phyloP scores from a whole-genome alignment of 2,113 vertebrate genomes.

The Bostrychus sinensis region DNA sequence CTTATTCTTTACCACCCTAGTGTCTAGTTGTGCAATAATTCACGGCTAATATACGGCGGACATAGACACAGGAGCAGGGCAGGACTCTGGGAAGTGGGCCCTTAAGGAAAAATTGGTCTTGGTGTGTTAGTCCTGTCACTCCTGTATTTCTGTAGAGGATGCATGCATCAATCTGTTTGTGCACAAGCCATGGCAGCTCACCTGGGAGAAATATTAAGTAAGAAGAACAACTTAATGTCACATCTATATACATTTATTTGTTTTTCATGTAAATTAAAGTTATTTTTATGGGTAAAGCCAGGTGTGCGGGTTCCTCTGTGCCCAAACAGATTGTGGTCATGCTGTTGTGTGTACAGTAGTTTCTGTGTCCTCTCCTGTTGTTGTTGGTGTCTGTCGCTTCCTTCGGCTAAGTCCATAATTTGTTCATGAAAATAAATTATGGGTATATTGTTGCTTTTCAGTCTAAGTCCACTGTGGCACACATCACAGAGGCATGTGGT shows the following conservation, averaged over 20 bases:
- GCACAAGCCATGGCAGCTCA: conserved; percentile 25
- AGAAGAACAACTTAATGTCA: too few species aligned
- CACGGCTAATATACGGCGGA: not conserved
- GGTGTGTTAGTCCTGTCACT: conserved; percentile 27
- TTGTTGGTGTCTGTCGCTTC: conserved; percentile 51
- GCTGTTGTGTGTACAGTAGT: conserved; percentile 40
- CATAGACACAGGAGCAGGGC: conserved; percentile 29
- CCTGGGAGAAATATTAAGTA: not conserved
- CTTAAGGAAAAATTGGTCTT: conserved; percentile 20
- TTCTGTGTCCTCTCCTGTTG: conserved; percentile 20
- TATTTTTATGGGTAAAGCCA: not conserved
- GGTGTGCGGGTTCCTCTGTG: conserved; percentile 12
- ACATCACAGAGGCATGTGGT: conserved; percentile 11
- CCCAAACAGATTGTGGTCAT: conserved; percentile 56
- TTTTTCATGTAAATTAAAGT: too few species aligned
- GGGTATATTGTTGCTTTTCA: conserved; percentile 19
- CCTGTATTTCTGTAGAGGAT: conserved; percentile 29
- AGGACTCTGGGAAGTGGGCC: conserved; percentile 35
- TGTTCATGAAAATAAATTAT: conserved; percentile 68
- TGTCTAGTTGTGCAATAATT: too few species aligned
- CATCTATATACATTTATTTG: too few species aligned
- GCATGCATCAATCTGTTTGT: conserved; percentile 60
- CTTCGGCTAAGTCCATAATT: conserved; percentile 63
- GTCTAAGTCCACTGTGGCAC: conserved; percentile 20
- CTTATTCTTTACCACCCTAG: too few species aligned